A percentile compares a stretch with the other conserved stretches of the same genome.
These are phyloP conservation scores for Prunella himalayana DNA, from an alignment of 2,113 vertebrate genomes.

Conservation along the genomic window DNA sequence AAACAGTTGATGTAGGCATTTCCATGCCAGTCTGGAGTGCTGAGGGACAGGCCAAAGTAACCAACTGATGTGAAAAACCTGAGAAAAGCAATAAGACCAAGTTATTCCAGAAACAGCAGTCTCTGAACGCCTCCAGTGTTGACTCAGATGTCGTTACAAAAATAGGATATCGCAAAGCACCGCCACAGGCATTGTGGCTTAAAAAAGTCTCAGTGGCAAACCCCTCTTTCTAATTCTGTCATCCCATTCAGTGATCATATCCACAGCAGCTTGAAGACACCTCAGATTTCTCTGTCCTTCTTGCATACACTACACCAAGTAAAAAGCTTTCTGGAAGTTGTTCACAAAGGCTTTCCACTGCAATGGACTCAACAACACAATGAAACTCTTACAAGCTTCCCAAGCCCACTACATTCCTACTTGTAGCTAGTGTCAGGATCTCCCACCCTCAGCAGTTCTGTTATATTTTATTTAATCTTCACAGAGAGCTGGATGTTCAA, in stretches of 20 bases:
- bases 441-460: slow-evolving; percentile 12
- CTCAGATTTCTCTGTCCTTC: slow-evolving; percentile 11
- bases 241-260: not conserved
- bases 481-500: not conserved
- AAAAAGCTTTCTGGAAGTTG: not conserved
- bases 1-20: slow-evolving; percentile 86
- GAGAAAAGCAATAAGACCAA: not conserved
- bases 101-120: not conserved
- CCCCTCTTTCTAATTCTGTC: not conserved
- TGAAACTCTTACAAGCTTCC: not conserved
- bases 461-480: slow-evolving; percentile 8
- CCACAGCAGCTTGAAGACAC: slow-evolving; percentile 8
- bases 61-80: slow-evolving; percentile 84
- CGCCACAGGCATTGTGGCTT: not conserved
- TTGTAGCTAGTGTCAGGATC: not conserved
- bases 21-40: slow-evolving; percentile 86
- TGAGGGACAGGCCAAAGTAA: slow-evolving; percentile 89
- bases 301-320: not conserved
- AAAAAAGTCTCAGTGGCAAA: not conserved
- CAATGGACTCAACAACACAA: not conserved
- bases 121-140: not conserved
- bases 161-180: not conserved
- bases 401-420: not conserved
- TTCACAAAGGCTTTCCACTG: slow-evolving; percentile 18
- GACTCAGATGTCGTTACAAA: slow-evolving; percentile 8